These are phyloP conservation scores for Allygus modestus DNA, from an alignment of 2,888 invertebrate genomes.

Conservation along the genomic window DNA sequence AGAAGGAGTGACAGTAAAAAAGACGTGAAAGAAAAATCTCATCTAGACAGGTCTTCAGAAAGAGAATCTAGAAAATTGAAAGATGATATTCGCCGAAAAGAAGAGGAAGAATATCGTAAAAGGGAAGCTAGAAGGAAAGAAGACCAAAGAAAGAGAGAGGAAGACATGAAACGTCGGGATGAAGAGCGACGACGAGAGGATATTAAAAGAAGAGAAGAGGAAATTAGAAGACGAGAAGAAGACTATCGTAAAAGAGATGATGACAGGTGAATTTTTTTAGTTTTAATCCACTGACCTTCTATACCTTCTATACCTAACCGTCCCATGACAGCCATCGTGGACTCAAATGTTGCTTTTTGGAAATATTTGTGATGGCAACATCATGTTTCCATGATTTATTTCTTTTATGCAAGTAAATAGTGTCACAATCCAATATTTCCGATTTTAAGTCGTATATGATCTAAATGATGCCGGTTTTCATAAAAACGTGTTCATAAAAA, in stretches of 20 bases:
- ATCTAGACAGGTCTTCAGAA: conserved; percentile 53
- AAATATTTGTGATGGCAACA: too few species aligned
- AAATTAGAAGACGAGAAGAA: conserved; percentile 69
- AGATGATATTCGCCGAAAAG: conserved; percentile 64
- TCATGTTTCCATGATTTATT: too few species aligned
- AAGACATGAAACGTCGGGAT: conserved; percentile 67
- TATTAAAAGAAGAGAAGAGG: conserved; percentile 69
- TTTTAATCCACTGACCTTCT: conserved; percentile 45
- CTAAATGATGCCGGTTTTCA: too few species aligned
- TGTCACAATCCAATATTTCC: too few species aligned
- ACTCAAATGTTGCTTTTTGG: too few species aligned
- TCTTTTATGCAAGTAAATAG: too few species aligned
- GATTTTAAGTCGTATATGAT: too few species aligned
- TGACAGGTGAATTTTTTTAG: conserved; percentile 60
- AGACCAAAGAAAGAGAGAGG: conserved; percentile 67
- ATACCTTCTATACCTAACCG: too few species aligned
- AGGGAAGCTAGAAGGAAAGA: conserved; percentile 67
- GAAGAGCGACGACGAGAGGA: conserved; percentile 72
- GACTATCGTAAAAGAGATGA: conserved; percentile 65
- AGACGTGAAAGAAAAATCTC: conserved; percentile 63
- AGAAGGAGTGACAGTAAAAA: conserved; percentile 65
- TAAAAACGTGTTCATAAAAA: too few species aligned
- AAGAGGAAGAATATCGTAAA: conserved; percentile 64
- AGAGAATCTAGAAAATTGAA: conserved; percentile 47
- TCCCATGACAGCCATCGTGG: too few species aligned